phyloP scores from a whole-genome alignment of 2,888 invertebrate species.

The Lasiommata megera region DNA sequence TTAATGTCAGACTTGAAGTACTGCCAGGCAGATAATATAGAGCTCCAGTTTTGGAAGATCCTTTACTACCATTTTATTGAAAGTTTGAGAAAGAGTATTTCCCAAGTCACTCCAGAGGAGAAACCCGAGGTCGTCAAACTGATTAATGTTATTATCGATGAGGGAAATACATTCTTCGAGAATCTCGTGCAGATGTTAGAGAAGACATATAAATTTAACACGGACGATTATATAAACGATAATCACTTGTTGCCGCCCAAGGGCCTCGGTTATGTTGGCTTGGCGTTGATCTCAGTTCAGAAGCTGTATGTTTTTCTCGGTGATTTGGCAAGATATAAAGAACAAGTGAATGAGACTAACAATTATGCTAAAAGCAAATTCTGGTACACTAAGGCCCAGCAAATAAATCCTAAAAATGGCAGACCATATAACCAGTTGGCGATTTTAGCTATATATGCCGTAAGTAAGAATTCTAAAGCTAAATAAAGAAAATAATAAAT shows the following conservation, averaged over 20 bases:
- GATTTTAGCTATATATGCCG: slow-evolving; percentile 90
- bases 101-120: slow-evolving; percentile 81
- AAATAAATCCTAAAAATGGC: slow-evolving; percentile 96
- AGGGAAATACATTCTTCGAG: slow-evolving; percentile 90
- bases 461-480: too few relatives aligned
- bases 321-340: slow-evolving; percentile 94
- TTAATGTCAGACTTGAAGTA: slow-evolving; percentile 91
- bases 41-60: slow-evolving; percentile 95
- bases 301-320: slow-evolving; percentile 94
- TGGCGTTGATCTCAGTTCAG: slow-evolving; percentile 92
- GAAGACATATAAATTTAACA: slow-evolving; percentile 87
- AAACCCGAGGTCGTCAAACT: slow-evolving; percentile 84
- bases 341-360: slow-evolving; percentile 89
- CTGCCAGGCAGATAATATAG: slow-evolving; percentile 92
- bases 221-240: slow-evolving; percentile 82
- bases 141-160: slow-evolving; percentile 87
- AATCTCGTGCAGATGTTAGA: slow-evolving; percentile 87
- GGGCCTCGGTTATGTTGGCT: slow-evolving; percentile 84
- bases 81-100: slow-evolving; percentile 86
- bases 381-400: slow-evolving; percentile 96
- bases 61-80: slow-evolving; percentile 94
- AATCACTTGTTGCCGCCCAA: slow-evolving; percentile 82
- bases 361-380: slow-evolving; percentile 88
- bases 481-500: too few relatives aligned
- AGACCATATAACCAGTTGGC: slow-evolving; percentile 97